Conservation (phyloP, 2,797 vertebrate genomes). For the Enteromius unitaeniatus region DNA sequence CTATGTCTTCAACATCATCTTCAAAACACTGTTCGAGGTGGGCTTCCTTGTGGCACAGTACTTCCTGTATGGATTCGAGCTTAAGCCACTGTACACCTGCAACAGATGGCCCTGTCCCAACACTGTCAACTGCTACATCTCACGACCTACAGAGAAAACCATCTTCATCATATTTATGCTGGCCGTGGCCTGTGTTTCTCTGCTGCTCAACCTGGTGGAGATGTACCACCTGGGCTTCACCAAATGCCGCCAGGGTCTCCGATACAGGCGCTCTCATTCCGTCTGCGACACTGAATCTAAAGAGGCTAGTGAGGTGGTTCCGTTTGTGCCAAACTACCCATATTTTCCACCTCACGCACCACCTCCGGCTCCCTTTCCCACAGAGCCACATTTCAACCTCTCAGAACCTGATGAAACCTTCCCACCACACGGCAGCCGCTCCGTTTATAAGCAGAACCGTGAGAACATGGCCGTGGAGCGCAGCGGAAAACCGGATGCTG, state of each 20-base stretch:
- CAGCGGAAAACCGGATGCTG: constrained; percentile 73
- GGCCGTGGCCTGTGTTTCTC: constrained; percentile 83
- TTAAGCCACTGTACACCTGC: constrained; percentile 88
- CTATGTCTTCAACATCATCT: constrained; percentile 85
- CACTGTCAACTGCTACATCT: constrained; percentile 89
- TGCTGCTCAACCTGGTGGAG: constrained; percentile 89
- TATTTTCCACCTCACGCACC: constrained; percentile 72
- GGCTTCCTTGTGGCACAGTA: constrained; percentile 90
- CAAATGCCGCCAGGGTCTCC: constrained; percentile 79
- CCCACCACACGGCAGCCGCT: constrained; percentile 76
- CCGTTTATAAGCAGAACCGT: constrained; percentile 81
- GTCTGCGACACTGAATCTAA: constrained; percentile 53
- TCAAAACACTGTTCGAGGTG: constrained; percentile 89
- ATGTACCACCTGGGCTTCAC: constrained; percentile 87
- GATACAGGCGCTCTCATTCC: constrained; percentile 66
- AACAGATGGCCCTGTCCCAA: constrained; percentile 88
- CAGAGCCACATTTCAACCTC: constrained; percentile 74
- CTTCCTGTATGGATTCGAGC: constrained; percentile 85
- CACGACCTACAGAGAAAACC: constrained; percentile 89
- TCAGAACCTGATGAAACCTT: constrained; percentile 71
- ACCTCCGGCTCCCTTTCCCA: constrained; percentile 66
- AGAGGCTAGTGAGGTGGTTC: constrained; percentile 67
- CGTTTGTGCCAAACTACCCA: constrained; percentile 75
- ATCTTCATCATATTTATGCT: constrained; percentile 92
- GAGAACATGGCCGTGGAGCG: constrained; percentile 84